A percentile compares a stretch with the other conserved stretches of the same genome.
These are phyloP conservation scores for Hirtodrosophila trivittata DNA, from an alignment of 2,888 invertebrate genomes.

Conservation along the genomic window DNA sequence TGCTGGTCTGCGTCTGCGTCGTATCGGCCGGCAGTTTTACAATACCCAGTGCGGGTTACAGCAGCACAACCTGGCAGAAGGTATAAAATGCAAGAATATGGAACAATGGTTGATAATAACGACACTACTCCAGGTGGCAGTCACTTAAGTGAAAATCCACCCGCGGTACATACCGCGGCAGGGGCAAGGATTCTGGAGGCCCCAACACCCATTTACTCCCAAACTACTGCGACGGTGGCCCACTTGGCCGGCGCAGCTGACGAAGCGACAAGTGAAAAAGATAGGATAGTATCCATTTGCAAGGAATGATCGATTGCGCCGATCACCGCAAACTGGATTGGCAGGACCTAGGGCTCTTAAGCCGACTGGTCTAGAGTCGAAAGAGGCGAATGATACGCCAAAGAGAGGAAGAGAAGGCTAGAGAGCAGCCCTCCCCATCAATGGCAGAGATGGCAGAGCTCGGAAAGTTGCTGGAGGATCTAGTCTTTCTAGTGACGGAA, in stretches of 20 bases:
- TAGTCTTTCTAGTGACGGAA: background rate
- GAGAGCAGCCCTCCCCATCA: background rate
- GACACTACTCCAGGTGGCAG: slow-evolving; percentile 8
- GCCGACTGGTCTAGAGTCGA: no score
- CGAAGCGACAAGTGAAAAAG: background rate
- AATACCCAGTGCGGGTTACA: background rate
- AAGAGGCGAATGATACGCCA: no score
- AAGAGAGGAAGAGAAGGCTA: no score
- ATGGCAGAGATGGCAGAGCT: background rate
- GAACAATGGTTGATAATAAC: background rate
- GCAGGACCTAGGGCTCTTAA: no score
- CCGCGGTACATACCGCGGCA: background rate
- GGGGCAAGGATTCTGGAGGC: slow-evolving; percentile 19
- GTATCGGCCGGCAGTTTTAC: slow-evolving; percentile 5
- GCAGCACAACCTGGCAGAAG: no score
- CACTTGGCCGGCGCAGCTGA: slow-evolving; percentile 4
- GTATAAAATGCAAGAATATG: no score
- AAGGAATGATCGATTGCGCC: no score
- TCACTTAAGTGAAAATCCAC: slow-evolving; percentile 19
- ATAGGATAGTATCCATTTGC: no score
- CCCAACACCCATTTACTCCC: no score
- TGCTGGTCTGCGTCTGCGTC: slow-evolving; percentile 8
- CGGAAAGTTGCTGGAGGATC: no score
- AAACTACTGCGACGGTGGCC: slow-evolving; percentile 4
- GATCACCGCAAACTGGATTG: background rate